These are phyloP conservation scores for Suillia variegata DNA, from an alignment of 2,888 invertebrate genomes.

Conservation along the genomic window DNA sequence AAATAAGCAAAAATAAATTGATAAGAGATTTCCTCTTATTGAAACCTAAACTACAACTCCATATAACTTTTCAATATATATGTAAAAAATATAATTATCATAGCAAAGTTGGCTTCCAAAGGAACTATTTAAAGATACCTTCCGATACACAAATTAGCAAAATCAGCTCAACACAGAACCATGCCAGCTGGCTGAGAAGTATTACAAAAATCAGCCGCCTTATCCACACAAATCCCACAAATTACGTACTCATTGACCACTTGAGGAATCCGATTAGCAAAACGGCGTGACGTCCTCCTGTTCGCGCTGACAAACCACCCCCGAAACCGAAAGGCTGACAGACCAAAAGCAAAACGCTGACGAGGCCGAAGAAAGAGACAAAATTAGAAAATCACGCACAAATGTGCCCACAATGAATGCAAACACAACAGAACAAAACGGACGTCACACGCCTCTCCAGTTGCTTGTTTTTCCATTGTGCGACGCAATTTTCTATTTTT, in stretches of 20 bases:
- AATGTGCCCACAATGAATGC: conserved; percentile 39
- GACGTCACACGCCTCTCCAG: conserved; percentile 54
- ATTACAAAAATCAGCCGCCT: too few species aligned
- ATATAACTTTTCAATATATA: neutral
- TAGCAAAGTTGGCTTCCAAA: neutral
- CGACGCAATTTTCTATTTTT: conserved; percentile 19
- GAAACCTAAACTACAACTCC: neutral
- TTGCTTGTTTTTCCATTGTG: conserved; percentile 30
- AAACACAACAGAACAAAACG: too few species aligned
- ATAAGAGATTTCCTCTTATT: too few species aligned
- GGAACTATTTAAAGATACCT: too few species aligned
- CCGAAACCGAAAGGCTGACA: conserved; percentile 18
- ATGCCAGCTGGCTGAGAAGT: too few species aligned
- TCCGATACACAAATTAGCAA: too few species aligned
- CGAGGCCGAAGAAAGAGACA: neutral
- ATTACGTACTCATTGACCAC: conserved; percentile 46
- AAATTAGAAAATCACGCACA: conserved; percentile 25
- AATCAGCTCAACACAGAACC: too few species aligned
- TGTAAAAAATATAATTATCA: neutral
- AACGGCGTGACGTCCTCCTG: conserved; percentile 32
- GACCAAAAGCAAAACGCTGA: neutral
- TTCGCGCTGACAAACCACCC: conserved; percentile 32
- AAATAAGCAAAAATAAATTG: too few species aligned
- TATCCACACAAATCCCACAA: conserved; percentile 44
- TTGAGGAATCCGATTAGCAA: conserved; percentile 50